Evolutionary conservation across 2,888 invertebrate genomes (phyloP), one percentile per base, ranked within the genome.

Genomic region (Tethea ocularis): DNA sequence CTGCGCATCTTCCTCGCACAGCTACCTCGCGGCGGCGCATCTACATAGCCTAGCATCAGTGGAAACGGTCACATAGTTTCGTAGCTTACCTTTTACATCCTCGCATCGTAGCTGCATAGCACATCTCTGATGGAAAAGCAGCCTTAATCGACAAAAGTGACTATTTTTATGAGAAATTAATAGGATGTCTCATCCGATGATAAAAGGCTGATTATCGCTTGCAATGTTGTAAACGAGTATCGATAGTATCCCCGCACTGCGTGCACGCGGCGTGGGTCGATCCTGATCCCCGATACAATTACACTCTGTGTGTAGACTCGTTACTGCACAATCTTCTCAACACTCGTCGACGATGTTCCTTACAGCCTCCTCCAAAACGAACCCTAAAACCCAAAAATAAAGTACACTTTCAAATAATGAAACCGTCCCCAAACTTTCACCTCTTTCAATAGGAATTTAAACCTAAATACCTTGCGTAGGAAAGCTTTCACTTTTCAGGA

Each of bases 401-500:
- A 76, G 82, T 69, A 62, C 65, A 80, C 59, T 76, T 77, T 82
- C 33, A 61, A 60, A 56, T 54, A 68, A 68, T 77, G 64, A 51
- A 60, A 59, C 68, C 68, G 70, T 73, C 84, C 85, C 85, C 75
- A 86, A 91, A 93, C 91, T 92, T 93, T 92, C 92, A 92, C 91
- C 91, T 91, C 92, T 91, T 91, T 90, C 92, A 88, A 91, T 91
- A 88, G 88, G 86, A 92, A 87, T 92, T 91, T 90, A 91, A 90
- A 93, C 91, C 91, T 90, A 91, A 91, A 91, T 91, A 91, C 90
- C 88, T 91, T 87, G 86, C 88, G 89, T 88, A 88, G 87, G 87
- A 89, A 87, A 87, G 91, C 92, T 92, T 92, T 93, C 92, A 91
- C 92, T 93, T 93, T 93, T 93, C 92, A 91, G 91, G 87, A 89